Base-by-base conservation (phyloP, 53 echinoderm and acorn worm species). In the Echinarachnius parma region DNA sequence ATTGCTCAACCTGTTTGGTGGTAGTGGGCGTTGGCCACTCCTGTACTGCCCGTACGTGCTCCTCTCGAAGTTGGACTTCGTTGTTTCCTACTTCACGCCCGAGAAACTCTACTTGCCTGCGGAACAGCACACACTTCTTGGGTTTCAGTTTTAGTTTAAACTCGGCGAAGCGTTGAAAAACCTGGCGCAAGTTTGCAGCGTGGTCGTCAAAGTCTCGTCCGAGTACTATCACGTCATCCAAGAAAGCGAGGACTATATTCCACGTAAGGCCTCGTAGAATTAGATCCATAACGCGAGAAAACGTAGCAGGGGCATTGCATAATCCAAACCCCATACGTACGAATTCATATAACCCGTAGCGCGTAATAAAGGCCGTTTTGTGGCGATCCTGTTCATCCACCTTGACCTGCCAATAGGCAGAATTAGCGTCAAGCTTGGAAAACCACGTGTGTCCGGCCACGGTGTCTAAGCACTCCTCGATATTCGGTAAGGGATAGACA, bases 291-390 rank as follows among this genome's bases (percentile, higher is more conserved):
- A 80, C 76, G 22, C 86, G 46, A 2, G 59, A 66, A 26, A 80
- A 86, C 3, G 77, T 86, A 15, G 80, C 81, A 1, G 86, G 86
- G 28, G 77, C 86, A 61, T 86, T 65, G 22, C 83, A 83, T 7
- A 81, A 28, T 0, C 82, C 82, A 42, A 81, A 81, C n/a, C n/a
- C n/a, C n/a, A n/a, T n/a, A n/a, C n/a, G n/a, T n/a, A n/a, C n/a
- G n/a, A n/a, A n/a, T n/a, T n/a, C n/a, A n/a, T n/a, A n/a, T n/a
- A n/a, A n/a, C n/a, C n/a, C n/a, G 26, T 56, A 56, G 9, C 28
- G 23, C 5, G 61, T 60, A 30, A 60, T 28, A 24, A 60, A 60
- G n/a, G 61, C 61, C 5, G 61, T 60, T 15, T 60, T 60, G 5
- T 60, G 23, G 4, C 61, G 26, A 24, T 60, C 31, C 5, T 21